These are phyloP conservation scores for Tragopan temminckii DNA, from an alignment of 2,797 vertebrate genomes.

Conservation along the genomic window DNA sequence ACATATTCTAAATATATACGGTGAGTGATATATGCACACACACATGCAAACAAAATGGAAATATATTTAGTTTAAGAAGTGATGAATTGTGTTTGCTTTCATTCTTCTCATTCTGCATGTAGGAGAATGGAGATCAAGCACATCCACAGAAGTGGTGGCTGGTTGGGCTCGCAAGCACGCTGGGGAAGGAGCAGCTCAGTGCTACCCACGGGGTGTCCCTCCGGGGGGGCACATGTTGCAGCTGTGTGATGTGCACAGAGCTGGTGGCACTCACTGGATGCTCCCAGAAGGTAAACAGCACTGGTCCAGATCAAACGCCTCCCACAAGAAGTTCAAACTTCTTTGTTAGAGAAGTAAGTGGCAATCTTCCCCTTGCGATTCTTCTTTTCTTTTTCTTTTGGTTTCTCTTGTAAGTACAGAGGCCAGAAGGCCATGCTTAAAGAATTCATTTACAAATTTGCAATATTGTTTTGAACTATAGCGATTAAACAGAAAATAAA, in stretches of 20 bases:
- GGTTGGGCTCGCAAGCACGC: not conserved
- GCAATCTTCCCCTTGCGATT: conserved; percentile 58
- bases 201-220: not conserved
- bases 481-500: conserved; percentile 83
- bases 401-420: conserved; percentile 70
- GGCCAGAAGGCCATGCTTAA: conserved; percentile 76
- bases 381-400: not conserved
- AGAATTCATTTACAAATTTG: conserved; percentile 80
- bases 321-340: conserved; percentile 1
- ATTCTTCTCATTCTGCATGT: conserved; percentile 64
- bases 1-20: conserved; percentile 43
- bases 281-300: not conserved
- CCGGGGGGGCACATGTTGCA: not conserved
- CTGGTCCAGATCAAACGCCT: not conserved
- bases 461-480: conserved; percentile 80
- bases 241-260: not conserved
- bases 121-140: conserved; percentile 63
- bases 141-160: not conserved
- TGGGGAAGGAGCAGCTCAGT: conserved; percentile 25
- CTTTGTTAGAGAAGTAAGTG: conserved; percentile 31
- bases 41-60: conserved; percentile 62
- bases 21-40: conserved; percentile 47
- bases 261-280: not conserved
- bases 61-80: conserved; percentile 71
- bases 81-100: conserved; percentile 69